These are phyloP conservation scores for Syrphus vitripennis DNA, from an alignment of 2,888 invertebrate genomes.

Conservation along the genomic window DNA sequence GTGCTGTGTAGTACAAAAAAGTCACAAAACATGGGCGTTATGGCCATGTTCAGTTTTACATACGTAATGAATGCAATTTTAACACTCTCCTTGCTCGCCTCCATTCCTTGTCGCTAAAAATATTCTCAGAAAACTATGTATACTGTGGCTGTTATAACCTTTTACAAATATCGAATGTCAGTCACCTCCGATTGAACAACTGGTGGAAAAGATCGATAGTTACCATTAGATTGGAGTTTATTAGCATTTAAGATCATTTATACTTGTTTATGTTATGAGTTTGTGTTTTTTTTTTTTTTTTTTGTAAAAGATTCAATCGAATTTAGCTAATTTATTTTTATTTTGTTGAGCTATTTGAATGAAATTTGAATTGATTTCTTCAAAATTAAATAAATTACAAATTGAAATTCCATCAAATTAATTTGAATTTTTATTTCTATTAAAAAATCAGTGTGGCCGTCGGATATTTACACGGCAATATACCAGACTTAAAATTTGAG, in stretches of 20 bases:
- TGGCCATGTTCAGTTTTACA: slow-evolving; percentile 58
- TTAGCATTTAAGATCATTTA: slow-evolving; percentile 20
- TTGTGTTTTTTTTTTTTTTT: not conserved
- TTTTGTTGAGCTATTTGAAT: not conserved
- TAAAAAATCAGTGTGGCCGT: too few species aligned
- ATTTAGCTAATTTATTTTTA: not conserved
- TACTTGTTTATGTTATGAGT: not conserved
- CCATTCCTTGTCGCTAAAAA: slow-evolving; percentile 5
- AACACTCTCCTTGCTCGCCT: slow-evolving; percentile 47
- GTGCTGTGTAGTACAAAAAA: slow-evolving; percentile 1
- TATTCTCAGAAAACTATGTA: not conserved
- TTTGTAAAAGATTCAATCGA: not conserved
- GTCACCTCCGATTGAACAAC: slow-evolving; percentile 6
- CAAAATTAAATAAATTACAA: not conserved
- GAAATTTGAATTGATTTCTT: not conserved
- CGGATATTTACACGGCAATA: too few species aligned
- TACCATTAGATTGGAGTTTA: slow-evolving; percentile 4
- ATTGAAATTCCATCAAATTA: not conserved
- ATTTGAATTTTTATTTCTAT: not conserved
- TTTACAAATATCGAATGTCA: slow-evolving; percentile 61
- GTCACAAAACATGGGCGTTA: slow-evolving; percentile 54
- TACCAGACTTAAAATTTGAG: too few species aligned
- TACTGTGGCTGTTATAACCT: slow-evolving; percentile 48
- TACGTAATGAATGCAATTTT: slow-evolving; percentile 64
- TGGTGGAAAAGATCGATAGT: slow-evolving; percentile 17